Percentiles rank a stretch among this genome's conserved stretches.
Evolutionary conservation across 1,140 invertebrate genomes (phyloP).

Genomic region (Nymphalis io): DNA sequence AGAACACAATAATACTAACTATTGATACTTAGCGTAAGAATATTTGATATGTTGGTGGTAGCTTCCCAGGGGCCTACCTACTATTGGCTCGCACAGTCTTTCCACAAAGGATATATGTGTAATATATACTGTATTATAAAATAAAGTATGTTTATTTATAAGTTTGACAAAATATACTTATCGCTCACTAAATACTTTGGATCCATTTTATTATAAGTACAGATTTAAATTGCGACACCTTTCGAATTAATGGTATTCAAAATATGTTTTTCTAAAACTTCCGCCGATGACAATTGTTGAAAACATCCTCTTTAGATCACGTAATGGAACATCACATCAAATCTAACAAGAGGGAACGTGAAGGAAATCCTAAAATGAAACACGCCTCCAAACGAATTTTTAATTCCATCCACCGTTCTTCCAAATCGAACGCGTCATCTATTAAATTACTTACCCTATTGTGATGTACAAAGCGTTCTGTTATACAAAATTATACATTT

Average conservation of each 20-base stretch:
- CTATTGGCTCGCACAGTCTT: too few species aligned
- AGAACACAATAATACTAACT: too few species aligned
- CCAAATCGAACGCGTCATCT: slow-evolving; percentile 72
- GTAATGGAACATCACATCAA: slow-evolving; percentile 20
- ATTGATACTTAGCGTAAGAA: too few species aligned
- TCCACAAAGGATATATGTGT: too few species aligned
- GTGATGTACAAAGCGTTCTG: slow-evolving; percentile 50
- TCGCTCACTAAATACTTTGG: too few species aligned
- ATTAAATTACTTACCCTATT: slow-evolving; percentile 74
- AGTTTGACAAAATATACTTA: too few species aligned
- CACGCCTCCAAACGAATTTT: slow-evolving; percentile 53
- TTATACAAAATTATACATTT: slow-evolving; percentile 25
- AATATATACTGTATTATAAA: not conserved
- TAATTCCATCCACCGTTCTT: slow-evolving; percentile 64
- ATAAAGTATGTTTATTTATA: too few species aligned
- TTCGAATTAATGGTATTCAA: too few species aligned
- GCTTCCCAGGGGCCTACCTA: too few species aligned
- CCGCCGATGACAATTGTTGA: slow-evolving; percentile 1
- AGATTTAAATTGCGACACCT: too few species aligned
- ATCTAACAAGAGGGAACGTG: slow-evolving; percentile 25
- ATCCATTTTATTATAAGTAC: too few species aligned
- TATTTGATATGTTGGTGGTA: too few species aligned
- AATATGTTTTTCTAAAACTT: not conserved
- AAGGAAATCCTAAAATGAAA: slow-evolving; percentile 36
- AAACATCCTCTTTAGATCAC: slow-evolving; percentile 3